phyloP scores from a whole-genome alignment of 1,140 invertebrate genomes.

The Tenebrio molitor region DNA sequence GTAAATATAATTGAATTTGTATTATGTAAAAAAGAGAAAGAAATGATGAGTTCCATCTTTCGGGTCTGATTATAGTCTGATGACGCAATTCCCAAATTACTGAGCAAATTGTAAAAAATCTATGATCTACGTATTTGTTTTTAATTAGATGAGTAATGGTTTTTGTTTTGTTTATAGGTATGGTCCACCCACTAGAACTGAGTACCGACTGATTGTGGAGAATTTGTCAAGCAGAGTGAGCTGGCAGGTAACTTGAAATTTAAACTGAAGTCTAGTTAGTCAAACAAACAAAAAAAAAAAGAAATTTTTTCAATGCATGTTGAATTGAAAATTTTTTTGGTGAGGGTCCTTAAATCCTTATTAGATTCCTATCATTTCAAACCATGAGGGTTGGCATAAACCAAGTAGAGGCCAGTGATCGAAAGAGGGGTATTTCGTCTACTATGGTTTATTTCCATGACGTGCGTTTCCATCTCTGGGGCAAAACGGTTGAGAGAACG shows the following conservation, averaged over 20 bases:
- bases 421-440: slow-evolving; percentile 44
- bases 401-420: slow-evolving; percentile 46
- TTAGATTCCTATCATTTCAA: slow-evolving; percentile 46
- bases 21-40: not conserved
- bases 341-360: slow-evolving; percentile 47
- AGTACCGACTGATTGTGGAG: slow-evolving; percentile 96
- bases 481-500: slow-evolving; percentile 45
- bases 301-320: slow-evolving; percentile 25
- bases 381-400: slow-evolving; percentile 46
- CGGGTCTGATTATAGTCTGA: slow-evolving; percentile 43
- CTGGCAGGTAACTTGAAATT: slow-evolving; percentile 81
- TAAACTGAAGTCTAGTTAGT: not conserved
- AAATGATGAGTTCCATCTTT: slow-evolving; percentile 42
- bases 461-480: slow-evolving; percentile 43
- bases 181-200: slow-evolving; percentile 96
- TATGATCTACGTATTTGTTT: too few species aligned
- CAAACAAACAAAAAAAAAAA: slow-evolving; percentile 30
- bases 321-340: slow-evolving; percentile 40
- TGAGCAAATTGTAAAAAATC: not conserved
- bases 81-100: slow-evolving; percentile 12
- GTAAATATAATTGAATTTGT: slow-evolving; percentile 50
- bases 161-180: slow-evolving; percentile 74
- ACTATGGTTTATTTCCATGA: slow-evolving; percentile 47
- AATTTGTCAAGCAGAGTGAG: slow-evolving; percentile 98
- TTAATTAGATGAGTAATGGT: not conserved